A percentile compares a stretch with the other conserved stretches of the same genome.
phyloP scores from a whole-genome alignment of 1,140 invertebrate genomes.

The Magallana gigas region DNA sequence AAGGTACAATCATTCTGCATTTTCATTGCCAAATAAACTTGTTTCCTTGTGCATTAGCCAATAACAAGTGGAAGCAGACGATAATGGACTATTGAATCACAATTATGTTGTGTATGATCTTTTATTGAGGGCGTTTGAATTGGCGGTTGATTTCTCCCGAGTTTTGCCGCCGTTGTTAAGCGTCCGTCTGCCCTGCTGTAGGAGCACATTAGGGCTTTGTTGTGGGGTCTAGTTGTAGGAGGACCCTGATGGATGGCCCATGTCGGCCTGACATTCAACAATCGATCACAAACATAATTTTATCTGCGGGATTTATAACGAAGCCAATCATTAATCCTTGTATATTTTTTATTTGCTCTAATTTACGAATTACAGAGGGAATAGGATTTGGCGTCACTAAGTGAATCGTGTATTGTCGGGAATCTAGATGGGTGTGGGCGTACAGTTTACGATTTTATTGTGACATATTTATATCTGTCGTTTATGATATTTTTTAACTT shows the following conservation, averaged over 20 bases:
- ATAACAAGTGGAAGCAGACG: not conserved
- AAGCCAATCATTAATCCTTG: conserved; percentile 6
- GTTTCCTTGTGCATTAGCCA: conserved; percentile 2
- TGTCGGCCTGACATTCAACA: not conserved
- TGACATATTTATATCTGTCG: too few relatives aligned
- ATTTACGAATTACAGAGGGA: not conserved
- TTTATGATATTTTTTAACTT: too few relatives aligned
- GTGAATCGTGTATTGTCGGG: too few relatives aligned
- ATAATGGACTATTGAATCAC: not conserved
- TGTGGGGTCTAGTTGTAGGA: not conserved
- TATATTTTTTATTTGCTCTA: not conserved
- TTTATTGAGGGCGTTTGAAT: conserved; percentile 2
- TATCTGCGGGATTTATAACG: not conserved
- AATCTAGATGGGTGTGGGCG: too few relatives aligned
- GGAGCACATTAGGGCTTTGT: not conserved
- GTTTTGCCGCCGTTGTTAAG: not conserved
- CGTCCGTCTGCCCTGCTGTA: not conserved
- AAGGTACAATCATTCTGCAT: not conserved
- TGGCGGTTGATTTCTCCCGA: not conserved
- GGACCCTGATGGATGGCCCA: not conserved
- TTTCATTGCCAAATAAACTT: not conserved
- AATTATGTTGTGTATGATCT: not conserved
- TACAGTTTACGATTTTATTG: too few relatives aligned
- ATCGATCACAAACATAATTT: not conserved
- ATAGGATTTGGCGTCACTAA: not conserved